Conservation (phyloP, 2,113 vertebrate species). For the Microcebus griseorufus region DNA sequence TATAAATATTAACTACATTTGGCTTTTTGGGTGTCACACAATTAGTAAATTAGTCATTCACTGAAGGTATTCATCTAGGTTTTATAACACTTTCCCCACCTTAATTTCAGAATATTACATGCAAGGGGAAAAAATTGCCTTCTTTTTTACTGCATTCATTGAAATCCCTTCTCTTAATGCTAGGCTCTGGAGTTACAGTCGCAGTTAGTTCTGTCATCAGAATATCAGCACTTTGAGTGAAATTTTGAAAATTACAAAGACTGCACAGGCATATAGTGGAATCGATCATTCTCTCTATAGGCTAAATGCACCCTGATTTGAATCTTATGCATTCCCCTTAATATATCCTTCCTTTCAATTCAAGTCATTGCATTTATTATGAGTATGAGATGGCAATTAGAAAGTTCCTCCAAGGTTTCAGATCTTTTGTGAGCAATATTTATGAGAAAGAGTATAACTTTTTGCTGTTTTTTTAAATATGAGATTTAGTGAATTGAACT, state of each 20-base stretch:
- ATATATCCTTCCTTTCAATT: conserved; percentile 44
- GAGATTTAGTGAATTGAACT: conserved; percentile 49
- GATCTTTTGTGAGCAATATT: conserved; percentile 45
- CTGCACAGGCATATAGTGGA: conserved; percentile 20
- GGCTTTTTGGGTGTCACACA: conserved; percentile 54
- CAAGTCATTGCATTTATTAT: conserved; percentile 46
- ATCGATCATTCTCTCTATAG: conserved; percentile 57
- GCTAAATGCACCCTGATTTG: conserved; percentile 51
- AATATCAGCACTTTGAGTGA: conserved; percentile 65
- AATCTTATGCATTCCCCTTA: conserved; percentile 57
- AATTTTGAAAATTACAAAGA: conserved; percentile 74
- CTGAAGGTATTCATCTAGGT: conserved; percentile 64
- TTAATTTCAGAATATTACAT: conserved; percentile 73
- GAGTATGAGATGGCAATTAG: conserved; percentile 27
- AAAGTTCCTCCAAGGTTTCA: conserved; percentile 62
- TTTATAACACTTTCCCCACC: conserved; percentile 59
- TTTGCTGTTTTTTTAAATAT: not conserved
- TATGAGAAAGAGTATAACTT: not conserved
- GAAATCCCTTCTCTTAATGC: conserved; percentile 68
- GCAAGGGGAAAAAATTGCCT: conserved; percentile 67
- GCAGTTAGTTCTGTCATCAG: conserved; percentile 67
- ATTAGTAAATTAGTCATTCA: conserved; percentile 65
- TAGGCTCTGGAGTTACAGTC: conserved; percentile 65
- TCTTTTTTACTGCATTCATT: conserved; percentile 57
- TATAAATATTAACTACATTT: conserved; percentile 51